Evolutionary conservation across 2,113 vertebrate species (phyloP).

Genomic region (Podocnemis expansa): DNA sequence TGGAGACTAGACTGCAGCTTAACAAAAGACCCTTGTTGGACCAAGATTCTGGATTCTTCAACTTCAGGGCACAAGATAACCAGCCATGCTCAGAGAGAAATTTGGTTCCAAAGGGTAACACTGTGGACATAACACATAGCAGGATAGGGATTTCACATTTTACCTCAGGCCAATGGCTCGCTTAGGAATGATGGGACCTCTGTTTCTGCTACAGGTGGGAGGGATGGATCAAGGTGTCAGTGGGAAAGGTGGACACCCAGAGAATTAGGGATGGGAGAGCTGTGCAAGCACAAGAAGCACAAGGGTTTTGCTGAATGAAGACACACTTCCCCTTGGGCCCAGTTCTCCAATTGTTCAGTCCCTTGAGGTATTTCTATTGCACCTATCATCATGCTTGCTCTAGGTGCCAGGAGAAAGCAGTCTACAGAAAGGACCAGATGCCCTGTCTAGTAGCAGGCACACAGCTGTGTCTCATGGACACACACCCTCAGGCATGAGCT

Average conservation of each 20-base stretch:
- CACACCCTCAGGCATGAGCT: background rate
- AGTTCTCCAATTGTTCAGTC: background rate
- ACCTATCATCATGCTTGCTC: background rate
- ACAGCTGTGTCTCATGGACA: background rate
- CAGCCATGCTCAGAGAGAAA: background rate
- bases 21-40: background rate
- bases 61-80: background rate
- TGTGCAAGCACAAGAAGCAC: background rate
- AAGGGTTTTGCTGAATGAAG: background rate
- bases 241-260: background rate
- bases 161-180: background rate
- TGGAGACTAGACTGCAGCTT: background rate
- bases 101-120: background rate
- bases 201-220: background rate
- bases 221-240: background rate
- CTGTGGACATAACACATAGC: background rate
- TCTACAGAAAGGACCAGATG: background rate
- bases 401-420: background rate
- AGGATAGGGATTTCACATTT: background rate
- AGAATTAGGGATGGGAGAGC: background rate
- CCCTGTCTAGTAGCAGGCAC: background rate
- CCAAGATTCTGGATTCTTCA: background rate
- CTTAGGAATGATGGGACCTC: background rate
- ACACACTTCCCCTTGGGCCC: background rate
- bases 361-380: background rate